phyloP scores from a whole-genome alignment of 37 sponge, comb jelly and placozoan species.

The Diacarnus erythraeanus region DNA sequence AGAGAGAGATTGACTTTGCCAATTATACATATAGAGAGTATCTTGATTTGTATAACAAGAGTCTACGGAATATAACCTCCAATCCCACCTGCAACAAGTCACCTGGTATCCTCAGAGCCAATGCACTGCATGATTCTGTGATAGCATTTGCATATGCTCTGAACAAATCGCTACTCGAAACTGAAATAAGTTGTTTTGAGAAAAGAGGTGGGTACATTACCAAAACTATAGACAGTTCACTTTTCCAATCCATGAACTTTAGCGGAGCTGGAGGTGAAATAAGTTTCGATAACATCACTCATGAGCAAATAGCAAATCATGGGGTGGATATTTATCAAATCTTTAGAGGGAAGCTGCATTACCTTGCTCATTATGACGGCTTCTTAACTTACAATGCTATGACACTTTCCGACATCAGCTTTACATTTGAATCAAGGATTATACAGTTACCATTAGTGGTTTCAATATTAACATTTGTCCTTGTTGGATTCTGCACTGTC shows the following conservation, averaged over 20 bases:
- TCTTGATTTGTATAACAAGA: not conserved
- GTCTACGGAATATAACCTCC: not conserved
- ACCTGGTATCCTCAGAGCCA: not conserved
- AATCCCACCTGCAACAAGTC: not conserved
- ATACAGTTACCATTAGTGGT: not conserved
- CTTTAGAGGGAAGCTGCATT: not conserved
- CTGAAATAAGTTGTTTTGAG: slow-evolving; percentile 4
- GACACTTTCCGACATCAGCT: not conserved
- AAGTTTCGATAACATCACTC: slow-evolving; percentile 5
- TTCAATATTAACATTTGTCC: not conserved
- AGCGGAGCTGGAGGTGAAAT: slow-evolving; percentile 32
- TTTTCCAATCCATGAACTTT: not conserved
- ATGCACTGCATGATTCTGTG: slow-evolving; percentile 35
- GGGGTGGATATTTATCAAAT: slow-evolving; percentile 16
- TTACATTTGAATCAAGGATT: not conserved
- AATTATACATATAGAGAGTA: slow-evolving; percentile 14
- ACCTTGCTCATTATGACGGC: slow-evolving; percentile 9
- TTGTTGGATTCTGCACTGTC: not conserved
- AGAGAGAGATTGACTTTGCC: not conserved
- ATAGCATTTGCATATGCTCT: slow-evolving; percentile 44
- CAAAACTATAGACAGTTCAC: not conserved
- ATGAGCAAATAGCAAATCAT: not conserved
- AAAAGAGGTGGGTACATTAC: not conserved
- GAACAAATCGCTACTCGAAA: slow-evolving; percentile 22
- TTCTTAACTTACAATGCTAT: too few species aligned